A percentile compares a stretch with the other conserved stretches of the same genome.
phyloP scores from a whole-genome alignment of 2,888 invertebrate genomes.

The Rotaria socialis region DNA sequence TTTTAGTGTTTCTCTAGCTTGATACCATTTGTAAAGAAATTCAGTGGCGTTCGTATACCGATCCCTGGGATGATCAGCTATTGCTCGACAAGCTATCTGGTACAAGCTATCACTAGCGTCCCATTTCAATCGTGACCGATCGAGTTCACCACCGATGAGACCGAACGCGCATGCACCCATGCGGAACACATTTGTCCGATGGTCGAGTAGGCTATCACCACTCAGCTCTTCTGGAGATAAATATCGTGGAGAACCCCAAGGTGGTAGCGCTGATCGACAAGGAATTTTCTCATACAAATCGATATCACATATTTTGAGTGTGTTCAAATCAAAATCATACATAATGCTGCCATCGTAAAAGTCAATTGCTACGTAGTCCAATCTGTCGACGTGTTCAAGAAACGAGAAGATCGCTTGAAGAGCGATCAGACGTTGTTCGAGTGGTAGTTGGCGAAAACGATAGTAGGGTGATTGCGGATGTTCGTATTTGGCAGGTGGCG shows the following conservation, averaged over 20 bases:
- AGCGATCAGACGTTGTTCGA: background rate
- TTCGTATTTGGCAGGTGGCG: background rate
- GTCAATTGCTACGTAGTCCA: background rate
- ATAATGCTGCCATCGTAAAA: constrained; percentile 17
- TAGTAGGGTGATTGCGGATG: background rate
- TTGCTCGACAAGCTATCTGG: background rate
- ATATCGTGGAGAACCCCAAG: background rate
- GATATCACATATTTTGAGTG: background rate
- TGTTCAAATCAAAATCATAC: background rate
- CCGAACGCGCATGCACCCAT: constrained; percentile 22
- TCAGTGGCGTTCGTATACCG: background rate
- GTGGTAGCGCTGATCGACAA: background rate
- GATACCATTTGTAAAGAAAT: background rate
- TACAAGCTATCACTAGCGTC: background rate
- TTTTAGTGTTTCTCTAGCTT: too few species aligned
- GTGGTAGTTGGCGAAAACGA: background rate
- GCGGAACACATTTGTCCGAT: background rate
- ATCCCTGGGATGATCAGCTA: background rate
- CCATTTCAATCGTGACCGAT: background rate
- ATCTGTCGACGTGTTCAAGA: background rate
- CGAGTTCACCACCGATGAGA: background rate
- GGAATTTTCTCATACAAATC: background rate
- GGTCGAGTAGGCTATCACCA: background rate
- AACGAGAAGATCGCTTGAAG: background rate
- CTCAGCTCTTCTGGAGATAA: background rate